Evolutionary conservation across 2,797 vertebrate species (phyloP).

Genomic region (Brachyalestes nurse): DNA sequence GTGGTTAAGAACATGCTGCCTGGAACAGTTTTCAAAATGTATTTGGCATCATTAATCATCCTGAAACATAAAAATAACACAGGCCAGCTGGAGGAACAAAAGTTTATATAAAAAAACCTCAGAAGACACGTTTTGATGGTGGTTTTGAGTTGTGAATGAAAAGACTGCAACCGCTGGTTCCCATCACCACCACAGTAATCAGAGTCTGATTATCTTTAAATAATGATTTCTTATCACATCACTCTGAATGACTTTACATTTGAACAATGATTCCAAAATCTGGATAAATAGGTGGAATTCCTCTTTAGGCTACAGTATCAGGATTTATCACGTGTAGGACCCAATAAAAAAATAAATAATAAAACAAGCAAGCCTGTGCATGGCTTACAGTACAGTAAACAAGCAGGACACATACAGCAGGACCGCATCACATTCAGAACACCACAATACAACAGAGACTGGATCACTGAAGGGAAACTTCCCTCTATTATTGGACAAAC

Average conservation of each 20-base stretch:
- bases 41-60: too few relatives aligned
- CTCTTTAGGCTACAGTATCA: background rate
- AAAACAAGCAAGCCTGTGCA: background rate
- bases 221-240: background rate
- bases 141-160: background rate
- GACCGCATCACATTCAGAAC: conserved; percentile 22
- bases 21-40: background rate
- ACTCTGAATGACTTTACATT: background rate
- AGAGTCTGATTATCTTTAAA: background rate
- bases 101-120: too few relatives aligned
- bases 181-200: background rate
- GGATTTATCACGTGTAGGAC: background rate
- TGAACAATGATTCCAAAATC: background rate
- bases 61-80: too few relatives aligned
- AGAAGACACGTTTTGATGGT: too few relatives aligned
- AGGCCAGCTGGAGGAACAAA: too few relatives aligned
- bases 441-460: conserved; percentile 18
- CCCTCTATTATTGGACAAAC: conserved; percentile 15
- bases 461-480: background rate
- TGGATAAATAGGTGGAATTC: background rate
- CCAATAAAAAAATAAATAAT: background rate
- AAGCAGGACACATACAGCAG: conserved; percentile 4
- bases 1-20: background rate
- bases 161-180: background rate
- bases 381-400: conserved; percentile 26